Evolutionary conservation across 2,797 vertebrate genomes (phyloP).

Genomic region (Ambastaia sidthimunki): DNA sequence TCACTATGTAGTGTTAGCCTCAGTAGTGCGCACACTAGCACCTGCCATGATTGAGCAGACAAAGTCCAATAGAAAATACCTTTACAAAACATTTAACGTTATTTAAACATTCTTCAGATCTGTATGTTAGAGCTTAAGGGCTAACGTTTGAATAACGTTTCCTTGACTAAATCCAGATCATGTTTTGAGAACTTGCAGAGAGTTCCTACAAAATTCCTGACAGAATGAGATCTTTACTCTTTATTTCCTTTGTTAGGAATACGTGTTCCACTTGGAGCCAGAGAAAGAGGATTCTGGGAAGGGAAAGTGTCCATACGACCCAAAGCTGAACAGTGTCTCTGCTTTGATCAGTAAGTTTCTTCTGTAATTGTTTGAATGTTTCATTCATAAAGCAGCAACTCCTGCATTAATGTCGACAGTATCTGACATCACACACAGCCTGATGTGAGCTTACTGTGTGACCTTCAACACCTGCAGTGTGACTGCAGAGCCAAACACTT

Average conservation of each 20-base stretch:
- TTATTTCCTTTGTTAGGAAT: slow-evolving; percentile 86
- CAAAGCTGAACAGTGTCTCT: slow-evolving; percentile 96
- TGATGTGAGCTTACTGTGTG: no score
- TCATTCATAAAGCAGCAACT: not conserved
- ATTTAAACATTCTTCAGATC: no score
- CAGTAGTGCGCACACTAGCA: slow-evolving; percentile 56
- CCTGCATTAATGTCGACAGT: no score
- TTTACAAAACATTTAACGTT: not conserved
- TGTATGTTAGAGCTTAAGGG: no score
- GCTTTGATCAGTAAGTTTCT: slow-evolving; percentile 88
- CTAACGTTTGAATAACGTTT: no score
- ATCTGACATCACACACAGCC: no score
- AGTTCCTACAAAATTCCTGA: not conserved
- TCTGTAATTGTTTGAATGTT: not conserved
- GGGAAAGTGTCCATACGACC: slow-evolving; percentile 98
- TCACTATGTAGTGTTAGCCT: slow-evolving; percentile 65
- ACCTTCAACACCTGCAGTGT: no score
- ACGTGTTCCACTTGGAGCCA: slow-evolving; percentile 94
- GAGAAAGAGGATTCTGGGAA: slow-evolving; percentile 97
- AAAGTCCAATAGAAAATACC: slow-evolving; percentile 34
- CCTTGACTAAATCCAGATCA: no score
- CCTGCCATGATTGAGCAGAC: slow-evolving; percentile 51
- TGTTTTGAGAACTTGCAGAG: not conserved
- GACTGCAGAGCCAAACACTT: no score
- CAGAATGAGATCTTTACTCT: slow-evolving; percentile 48